phyloP scores from a whole-genome alignment of 2,113 vertebrate genomes.

The Cyanoderma ruficeps region DNA sequence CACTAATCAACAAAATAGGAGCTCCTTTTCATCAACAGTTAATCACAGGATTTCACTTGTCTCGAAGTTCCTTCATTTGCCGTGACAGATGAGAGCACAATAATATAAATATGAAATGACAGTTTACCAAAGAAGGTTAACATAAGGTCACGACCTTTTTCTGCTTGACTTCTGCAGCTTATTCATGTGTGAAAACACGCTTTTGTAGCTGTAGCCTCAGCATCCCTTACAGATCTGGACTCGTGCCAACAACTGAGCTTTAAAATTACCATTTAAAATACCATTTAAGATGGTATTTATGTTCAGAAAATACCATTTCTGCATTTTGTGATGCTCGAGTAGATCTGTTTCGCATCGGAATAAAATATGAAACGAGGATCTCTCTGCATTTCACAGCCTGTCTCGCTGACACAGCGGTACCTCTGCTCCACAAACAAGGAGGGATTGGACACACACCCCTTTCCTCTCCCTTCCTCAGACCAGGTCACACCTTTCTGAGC shows the following conservation, averaged over 20 bases:
- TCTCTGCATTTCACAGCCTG: background rate
- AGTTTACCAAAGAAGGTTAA: slow-evolving; percentile 56
- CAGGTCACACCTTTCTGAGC: background rate
- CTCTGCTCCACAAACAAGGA: background rate
- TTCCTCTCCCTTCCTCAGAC: background rate
- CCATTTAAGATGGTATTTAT: background rate
- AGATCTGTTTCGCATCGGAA: background rate
- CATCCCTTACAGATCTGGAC: background rate
- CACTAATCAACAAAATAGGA: slow-evolving; percentile 16
- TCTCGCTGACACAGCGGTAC: fast-evolving
- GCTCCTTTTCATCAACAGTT: slow-evolving; percentile 13
- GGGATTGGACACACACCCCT: no score
- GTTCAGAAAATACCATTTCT: background rate
- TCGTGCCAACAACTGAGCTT: background rate
- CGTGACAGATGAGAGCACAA: slow-evolving; percentile 38
- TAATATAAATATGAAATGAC: slow-evolving; percentile 55
- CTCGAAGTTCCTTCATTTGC: background rate
- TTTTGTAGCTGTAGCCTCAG: slow-evolving; percentile 22
- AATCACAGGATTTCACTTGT: slow-evolving; percentile 15
- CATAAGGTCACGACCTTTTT: background rate
- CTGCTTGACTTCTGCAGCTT: slow-evolving; percentile 36
- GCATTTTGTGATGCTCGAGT: background rate
- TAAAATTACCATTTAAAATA: background rate
- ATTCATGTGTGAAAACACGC: slow-evolving; percentile 19
- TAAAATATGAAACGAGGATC: background rate